Percentiles rank a stretch among this genome's conserved stretches.
phyloP scores from a whole-genome alignment of 2,113 vertebrate species.

The Elachura formosa region DNA sequence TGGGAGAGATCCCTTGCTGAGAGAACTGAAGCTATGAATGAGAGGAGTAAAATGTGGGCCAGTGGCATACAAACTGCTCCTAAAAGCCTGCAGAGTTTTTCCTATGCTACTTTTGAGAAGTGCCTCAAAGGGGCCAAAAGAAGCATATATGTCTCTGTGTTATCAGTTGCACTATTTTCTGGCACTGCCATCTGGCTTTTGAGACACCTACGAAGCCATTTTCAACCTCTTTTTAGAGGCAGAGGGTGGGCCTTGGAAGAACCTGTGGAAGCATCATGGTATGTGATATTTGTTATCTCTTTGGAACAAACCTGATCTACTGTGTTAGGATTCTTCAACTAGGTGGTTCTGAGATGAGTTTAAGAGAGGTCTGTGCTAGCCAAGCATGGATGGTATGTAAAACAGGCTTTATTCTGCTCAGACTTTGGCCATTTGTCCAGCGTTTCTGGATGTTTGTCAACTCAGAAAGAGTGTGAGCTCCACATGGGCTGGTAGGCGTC shows the following conservation, averaged over 20 bases:
- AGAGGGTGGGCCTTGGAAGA: not conserved
- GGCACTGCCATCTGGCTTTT: not conserved
- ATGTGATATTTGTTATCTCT: not conserved
- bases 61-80: not conserved
- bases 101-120: not conserved
- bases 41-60: not conserved
- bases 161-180: not conserved
- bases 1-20: not conserved
- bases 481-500: not conserved
- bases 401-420: not conserved
- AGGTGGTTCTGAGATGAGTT: not conserved
- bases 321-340: not conserved
- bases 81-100: not conserved
- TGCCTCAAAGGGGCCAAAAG: not conserved
- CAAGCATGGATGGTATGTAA: not conserved
- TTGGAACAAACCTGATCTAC: not conserved
- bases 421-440: not conserved
- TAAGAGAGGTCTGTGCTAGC: not conserved
- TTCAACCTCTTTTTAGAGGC: not conserved
- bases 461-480: not conserved
- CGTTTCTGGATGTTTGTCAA: not conserved
- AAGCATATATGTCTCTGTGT: not conserved
- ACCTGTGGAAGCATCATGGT: rapidly evolving
- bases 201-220: rapidly evolving
- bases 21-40: not conserved